Conservation (phyloP, 2,888 invertebrate species). For the Augiades crinisus region DNA sequence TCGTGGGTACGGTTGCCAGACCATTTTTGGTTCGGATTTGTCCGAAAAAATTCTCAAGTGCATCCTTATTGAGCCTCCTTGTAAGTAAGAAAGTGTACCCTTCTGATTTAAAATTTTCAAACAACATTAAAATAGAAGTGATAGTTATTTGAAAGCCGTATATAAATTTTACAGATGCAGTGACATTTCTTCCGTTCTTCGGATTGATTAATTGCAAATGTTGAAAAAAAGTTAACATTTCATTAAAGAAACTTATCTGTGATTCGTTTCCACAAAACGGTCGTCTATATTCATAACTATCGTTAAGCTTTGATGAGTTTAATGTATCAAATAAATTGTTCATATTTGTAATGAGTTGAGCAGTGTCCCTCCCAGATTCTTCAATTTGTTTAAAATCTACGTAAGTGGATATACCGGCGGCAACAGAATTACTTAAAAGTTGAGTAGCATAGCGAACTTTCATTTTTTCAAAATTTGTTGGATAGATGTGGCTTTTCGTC, state of each 20-base stretch:
- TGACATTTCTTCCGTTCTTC: slow-evolving; percentile 15
- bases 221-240: slow-evolving; percentile 29
- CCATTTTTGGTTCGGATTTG: not conserved
- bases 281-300: slow-evolving; percentile 24
- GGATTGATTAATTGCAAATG: slow-evolving; percentile 24
- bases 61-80: slow-evolving; percentile 6
- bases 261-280: slow-evolving; percentile 30
- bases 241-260: slow-evolving; percentile 30
- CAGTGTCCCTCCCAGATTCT: slow-evolving; percentile 27
- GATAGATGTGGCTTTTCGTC: slow-evolving; percentile 38
- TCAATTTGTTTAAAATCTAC: slow-evolving; percentile 28
- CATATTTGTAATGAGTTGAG: slow-evolving; percentile 28
- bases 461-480: slow-evolving; percentile 37
- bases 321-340: slow-evolving; percentile 33
- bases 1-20: not conserved
- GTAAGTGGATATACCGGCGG: slow-evolving; percentile 34
- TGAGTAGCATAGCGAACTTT: slow-evolving; percentile 38
- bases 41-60: not conserved
- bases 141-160: slow-evolving; percentile 20
- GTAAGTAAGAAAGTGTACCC: slow-evolving; percentile 15
- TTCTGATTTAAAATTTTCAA: slow-evolving; percentile 17
- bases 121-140: slow-evolving; percentile 12
- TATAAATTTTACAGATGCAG: slow-evolving; percentile 21
- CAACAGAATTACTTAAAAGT: slow-evolving; percentile 41
- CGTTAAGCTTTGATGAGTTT: slow-evolving; percentile 28